A percentile compares a stretch with the other conserved stretches of the same genome.
phyloP scores from a whole-genome alignment of 2,888 invertebrate genomes.

The Hemaris fuciformis region DNA sequence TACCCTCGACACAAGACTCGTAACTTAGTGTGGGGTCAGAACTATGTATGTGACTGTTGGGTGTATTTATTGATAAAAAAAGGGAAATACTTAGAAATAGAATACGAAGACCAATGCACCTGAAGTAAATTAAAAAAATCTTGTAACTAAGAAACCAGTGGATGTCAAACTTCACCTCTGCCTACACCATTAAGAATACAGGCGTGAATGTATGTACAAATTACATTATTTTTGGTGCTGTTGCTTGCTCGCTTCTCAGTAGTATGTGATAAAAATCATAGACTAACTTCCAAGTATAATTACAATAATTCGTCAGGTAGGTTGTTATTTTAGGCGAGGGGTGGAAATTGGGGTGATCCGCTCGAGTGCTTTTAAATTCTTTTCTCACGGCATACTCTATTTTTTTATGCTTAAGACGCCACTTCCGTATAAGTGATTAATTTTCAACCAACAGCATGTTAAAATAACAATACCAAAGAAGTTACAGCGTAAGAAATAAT shows the following conservation, averaged over 20 bases:
- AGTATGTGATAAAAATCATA: not conserved
- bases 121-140: no score
- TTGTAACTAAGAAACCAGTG: no score
- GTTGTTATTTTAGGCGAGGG: conserved; percentile 10
- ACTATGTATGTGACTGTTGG: not conserved
- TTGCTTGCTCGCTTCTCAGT: no score
- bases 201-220: no score
- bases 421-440: not conserved
- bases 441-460: not conserved
- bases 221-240: no score
- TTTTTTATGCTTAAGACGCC: not conserved
- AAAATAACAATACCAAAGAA: not conserved
- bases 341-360: not conserved
- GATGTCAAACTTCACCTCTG: no score
- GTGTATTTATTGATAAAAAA: not conserved
- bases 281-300: not conserved
- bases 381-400: conserved; percentile 16
- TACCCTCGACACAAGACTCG: not conserved
- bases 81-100: no score
- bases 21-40: not conserved
- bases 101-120: no score
- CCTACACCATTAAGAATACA: no score
- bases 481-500: not conserved
- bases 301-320: conserved; percentile 5
- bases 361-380: not conserved